These are phyloP conservation scores for Neodiprion fabricii DNA, from an alignment of 1,140 invertebrate genomes.

Conservation along the genomic window DNA sequence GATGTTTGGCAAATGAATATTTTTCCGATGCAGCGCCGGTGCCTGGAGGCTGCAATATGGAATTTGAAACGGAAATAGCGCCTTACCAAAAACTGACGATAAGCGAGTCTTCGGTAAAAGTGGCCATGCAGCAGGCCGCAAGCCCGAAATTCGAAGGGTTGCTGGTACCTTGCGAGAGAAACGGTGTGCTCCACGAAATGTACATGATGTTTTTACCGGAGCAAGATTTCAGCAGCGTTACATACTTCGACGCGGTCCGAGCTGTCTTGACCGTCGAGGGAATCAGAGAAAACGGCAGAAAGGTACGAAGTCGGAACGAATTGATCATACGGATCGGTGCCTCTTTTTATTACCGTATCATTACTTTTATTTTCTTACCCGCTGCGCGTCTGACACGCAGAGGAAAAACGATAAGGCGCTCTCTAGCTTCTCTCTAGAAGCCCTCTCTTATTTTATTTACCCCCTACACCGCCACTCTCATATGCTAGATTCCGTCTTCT, in stretches of 20 bases:
- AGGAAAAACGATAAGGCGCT: too few species aligned
- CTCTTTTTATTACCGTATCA: too few species aligned
- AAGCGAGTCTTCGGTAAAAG: constrained; percentile 61
- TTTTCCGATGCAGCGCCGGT: constrained; percentile 67
- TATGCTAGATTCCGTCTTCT: constrained; percentile 44
- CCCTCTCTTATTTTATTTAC: too few species aligned
- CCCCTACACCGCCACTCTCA: too few species aligned
- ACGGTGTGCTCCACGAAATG: constrained; percentile 61
- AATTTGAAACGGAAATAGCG: constrained; percentile 68
- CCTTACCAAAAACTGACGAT: constrained; percentile 68
- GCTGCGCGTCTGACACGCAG: too few species aligned
- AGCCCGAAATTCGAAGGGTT: constrained; percentile 34
- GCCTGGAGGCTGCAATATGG: constrained; percentile 81
- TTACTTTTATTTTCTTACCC: too few species aligned
- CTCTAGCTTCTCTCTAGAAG: too few species aligned
- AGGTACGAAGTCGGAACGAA: constrained; percentile 57
- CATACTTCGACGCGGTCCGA: constrained; percentile 69
- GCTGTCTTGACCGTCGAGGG: constrained; percentile 69
- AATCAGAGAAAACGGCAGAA: constrained; percentile 63
- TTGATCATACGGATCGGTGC: too few species aligned
- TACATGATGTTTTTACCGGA: constrained; percentile 71
- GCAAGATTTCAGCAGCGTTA: constrained; percentile 61
- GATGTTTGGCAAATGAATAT: constrained; percentile 13
- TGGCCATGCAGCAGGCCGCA: constrained; percentile 68
- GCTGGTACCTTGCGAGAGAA: constrained; percentile 46